Evolutionary conservation across 2,888 invertebrate genomes (phyloP), one percentile per base, ranked within the genome.

Genomic region (Thecophora atra): DNA sequence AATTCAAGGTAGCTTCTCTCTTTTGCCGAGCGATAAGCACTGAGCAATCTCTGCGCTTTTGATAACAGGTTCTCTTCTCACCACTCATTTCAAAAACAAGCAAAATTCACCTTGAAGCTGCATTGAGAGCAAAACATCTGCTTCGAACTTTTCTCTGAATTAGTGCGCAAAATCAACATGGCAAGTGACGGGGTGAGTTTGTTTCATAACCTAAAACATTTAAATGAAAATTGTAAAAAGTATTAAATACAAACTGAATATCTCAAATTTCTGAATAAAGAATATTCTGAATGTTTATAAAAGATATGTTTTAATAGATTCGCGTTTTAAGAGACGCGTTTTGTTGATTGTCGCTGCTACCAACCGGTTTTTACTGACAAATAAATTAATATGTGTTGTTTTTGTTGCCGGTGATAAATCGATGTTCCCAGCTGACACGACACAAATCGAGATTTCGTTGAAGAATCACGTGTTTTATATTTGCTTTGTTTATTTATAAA

Each of bases 131-230:
- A 17, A 1, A 15, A n/a, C 19, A 24, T 5, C 21, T 19, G 47
- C 54, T 54, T 7, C 13, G 51, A 5, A 8, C 11, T 54, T 19
- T 19, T 30, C 30, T 37, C 42, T 15, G 6, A 7, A 1, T 19
- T 42, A 42, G 42, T 63, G 66, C 66, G 54, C 66, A 66, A 30
- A 66, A 30, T 66, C 66, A 30, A 30, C 26, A 66, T 66, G 66
- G 52, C 15, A 24, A 30, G 26, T 51, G 52, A 30, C 26, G 66
- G 51, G 66, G 66, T 66, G 52, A 66, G 66, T 66, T 66, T 52
- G 26, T 47, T 26, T 24, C 24, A 65, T 51, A 63, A 63, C 30
- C 42, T 63, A 63, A 44, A 15, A 21, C 37, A 17, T 42, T 63
- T 21, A 63, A 15, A 44, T 19, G n/a, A 8, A 2, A 8, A 37